phyloP scores from a whole-genome alignment of 2,888 invertebrate species.

The Tetrapedia diversipes region DNA sequence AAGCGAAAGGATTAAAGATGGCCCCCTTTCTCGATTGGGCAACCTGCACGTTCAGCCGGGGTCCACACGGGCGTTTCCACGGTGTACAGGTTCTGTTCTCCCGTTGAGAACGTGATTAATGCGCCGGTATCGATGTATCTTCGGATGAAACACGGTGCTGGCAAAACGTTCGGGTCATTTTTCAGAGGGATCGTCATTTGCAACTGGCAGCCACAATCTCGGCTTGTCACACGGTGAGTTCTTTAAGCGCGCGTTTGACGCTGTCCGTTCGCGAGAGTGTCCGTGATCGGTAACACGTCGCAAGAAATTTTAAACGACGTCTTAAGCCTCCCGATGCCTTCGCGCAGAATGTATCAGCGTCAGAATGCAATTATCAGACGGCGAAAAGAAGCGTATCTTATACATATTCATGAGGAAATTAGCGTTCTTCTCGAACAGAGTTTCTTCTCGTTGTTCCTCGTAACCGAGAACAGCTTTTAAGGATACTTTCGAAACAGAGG shows the following conservation, averaged over 20 bases:
- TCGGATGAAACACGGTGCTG: background rate
- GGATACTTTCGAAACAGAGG: too few species aligned
- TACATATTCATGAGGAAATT: conserved; percentile 13
- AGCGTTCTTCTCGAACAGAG: background rate
- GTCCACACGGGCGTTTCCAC: background rate
- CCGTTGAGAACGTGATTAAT: conserved; percentile 16
- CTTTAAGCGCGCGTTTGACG: conserved; percentile 6
- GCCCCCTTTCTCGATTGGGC: conserved; percentile 2
- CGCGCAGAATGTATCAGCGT: background rate
- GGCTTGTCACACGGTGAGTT: background rate
- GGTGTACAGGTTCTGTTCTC: background rate
- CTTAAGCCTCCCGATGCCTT: background rate
- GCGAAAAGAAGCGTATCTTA: background rate
- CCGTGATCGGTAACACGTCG: background rate
- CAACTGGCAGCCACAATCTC: conserved; percentile 3
- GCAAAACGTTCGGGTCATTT: conserved; percentile 1
- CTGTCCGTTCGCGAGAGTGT: background rate
- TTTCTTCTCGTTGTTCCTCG: background rate
- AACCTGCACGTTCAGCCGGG: conserved; percentile 12
- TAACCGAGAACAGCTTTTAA: too few species aligned
- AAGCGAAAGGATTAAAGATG: too few species aligned
- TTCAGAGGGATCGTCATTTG: conserved; percentile 9
- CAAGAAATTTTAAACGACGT: conserved; percentile 11
- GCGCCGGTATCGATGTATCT: conserved; percentile 1
- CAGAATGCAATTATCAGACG: conserved; percentile 11